Percentiles rank a stretch among this genome's conserved stretches.
Evolutionary conservation across 2,797 vertebrate species (phyloP).

Genomic region (Kryptopterus vitreolus): DNA sequence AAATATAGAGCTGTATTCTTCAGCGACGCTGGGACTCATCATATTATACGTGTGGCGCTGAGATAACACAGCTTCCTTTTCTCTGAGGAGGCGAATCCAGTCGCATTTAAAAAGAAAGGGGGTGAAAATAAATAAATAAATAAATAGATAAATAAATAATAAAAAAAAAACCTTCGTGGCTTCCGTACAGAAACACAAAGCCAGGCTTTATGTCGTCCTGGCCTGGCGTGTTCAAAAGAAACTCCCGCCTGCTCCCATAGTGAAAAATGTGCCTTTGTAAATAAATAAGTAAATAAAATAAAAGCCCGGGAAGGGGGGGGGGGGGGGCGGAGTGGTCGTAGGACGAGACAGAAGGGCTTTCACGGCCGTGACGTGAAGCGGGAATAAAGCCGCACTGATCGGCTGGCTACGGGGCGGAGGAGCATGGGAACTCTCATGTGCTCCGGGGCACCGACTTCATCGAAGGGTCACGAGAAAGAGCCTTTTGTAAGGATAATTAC

Average conservation of each 20-base stretch:
- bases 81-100: slow-evolving; percentile 35
- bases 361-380: slow-evolving; percentile 46
- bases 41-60: slow-evolving; percentile 20
- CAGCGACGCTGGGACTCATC: neutral
- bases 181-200: slow-evolving; percentile 51
- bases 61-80: slow-evolving; percentile 50
- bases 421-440: slow-evolving; percentile 40
- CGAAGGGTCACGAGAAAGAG: slow-evolving; percentile 44
- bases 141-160: no score
- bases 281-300: slow-evolving; percentile 5
- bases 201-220: slow-evolving; percentile 44
- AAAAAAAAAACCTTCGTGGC: slow-evolving; percentile 1
- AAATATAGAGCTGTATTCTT: slow-evolving; percentile 34
- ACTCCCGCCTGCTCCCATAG: slow-evolving; percentile 48
- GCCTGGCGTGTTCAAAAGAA: slow-evolving; percentile 52
- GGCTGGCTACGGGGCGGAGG: slow-evolving; percentile 14
- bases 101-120: slow-evolving; percentile 9
- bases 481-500: slow-evolving; percentile 52
- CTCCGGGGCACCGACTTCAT: slow-evolving; percentile 21
- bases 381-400: slow-evolving; percentile 48
- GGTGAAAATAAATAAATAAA: no score
- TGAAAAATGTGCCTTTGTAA: slow-evolving; percentile 58
- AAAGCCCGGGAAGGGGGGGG: neutral
- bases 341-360: slow-evolving; percentile 55
- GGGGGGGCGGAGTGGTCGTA: no score